Evolutionary conservation across 2,113 vertebrate genomes (phyloP).

Genomic region (Myrmophylax atrothorax): DNA sequence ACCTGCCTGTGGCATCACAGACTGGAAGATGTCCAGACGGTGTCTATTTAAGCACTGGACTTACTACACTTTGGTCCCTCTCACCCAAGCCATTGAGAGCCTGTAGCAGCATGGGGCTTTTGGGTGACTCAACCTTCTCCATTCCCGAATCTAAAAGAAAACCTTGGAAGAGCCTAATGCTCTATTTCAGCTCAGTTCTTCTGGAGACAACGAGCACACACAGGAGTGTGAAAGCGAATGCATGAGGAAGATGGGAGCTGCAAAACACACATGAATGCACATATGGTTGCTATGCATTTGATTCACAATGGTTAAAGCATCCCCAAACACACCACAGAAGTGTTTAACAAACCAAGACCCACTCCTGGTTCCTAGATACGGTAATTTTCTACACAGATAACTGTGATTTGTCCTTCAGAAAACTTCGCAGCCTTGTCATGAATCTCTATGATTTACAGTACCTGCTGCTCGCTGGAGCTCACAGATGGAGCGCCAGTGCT

Average conservation of each 20-base stretch:
- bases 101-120: neutral
- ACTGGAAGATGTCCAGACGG: neutral
- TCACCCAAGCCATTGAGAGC: neutral
- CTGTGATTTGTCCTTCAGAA: slow-evolving; percentile 57
- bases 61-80: fast-evolving
- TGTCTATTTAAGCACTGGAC: neutral
- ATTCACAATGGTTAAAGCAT: neutral
- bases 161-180: neutral
- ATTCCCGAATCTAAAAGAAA: neutral
- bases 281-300: neutral
- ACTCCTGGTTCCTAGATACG: neutral
- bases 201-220: fast-evolving
- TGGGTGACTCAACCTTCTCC: neutral
- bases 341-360: neutral
- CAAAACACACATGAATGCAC: neutral
- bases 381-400: slow-evolving; percentile 6
- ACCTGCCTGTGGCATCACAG: neutral
- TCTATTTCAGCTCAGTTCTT: neutral
- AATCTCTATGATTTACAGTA: slow-evolving; percentile 71
- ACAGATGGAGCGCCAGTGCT: slow-evolving; percentile 66
- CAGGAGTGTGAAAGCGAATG: neutral
- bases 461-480: slow-evolving; percentile 68
- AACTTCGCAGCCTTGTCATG: slow-evolving; percentile 62
- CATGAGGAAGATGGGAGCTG: neutral
- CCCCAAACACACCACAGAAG: neutral